Conservation (phyloP, 2,113 vertebrate genomes). For the Silurus glanis region DNA sequence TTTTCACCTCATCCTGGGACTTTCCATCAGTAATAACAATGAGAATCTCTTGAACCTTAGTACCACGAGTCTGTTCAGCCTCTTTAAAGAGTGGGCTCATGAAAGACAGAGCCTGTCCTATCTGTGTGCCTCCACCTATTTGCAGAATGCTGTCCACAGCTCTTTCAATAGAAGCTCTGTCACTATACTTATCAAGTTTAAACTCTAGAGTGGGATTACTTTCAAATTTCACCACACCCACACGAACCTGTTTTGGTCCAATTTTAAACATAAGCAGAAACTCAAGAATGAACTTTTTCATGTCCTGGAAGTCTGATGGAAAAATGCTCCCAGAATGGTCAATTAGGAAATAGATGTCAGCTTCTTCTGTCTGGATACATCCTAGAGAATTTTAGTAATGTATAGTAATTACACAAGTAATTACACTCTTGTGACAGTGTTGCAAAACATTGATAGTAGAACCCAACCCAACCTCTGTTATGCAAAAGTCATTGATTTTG, state of each 20-base stretch:
- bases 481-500: not conserved
- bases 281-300: constrained; percentile 79
- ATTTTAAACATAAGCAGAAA: constrained; percentile 71
- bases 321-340: constrained; percentile 80
- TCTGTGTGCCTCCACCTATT: constrained; percentile 69
- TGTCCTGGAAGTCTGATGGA: constrained; percentile 71
- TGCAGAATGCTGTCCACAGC: constrained; percentile 70
- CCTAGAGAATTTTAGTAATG: constrained; percentile 58
- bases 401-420: no score
- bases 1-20: constrained; percentile 71
- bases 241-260: constrained; percentile 70
- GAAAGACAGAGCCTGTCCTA: constrained; percentile 69
- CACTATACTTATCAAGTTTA: constrained; percentile 60
- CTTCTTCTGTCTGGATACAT: constrained; percentile 77
- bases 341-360: constrained; percentile 85
- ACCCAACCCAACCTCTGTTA: no score
- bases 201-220: constrained; percentile 64
- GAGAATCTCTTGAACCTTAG: constrained; percentile 69
- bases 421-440: not conserved
- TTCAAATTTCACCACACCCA: constrained; percentile 79
- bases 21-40: constrained; percentile 81
- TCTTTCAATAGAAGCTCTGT: constrained; percentile 56
- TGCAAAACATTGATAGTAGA: not conserved
- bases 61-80: constrained; percentile 56
- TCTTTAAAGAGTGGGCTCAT: constrained; percentile 70